phyloP scores from a whole-genome alignment of 2,113 vertebrate genomes.

The Trogon melanurus region DNA sequence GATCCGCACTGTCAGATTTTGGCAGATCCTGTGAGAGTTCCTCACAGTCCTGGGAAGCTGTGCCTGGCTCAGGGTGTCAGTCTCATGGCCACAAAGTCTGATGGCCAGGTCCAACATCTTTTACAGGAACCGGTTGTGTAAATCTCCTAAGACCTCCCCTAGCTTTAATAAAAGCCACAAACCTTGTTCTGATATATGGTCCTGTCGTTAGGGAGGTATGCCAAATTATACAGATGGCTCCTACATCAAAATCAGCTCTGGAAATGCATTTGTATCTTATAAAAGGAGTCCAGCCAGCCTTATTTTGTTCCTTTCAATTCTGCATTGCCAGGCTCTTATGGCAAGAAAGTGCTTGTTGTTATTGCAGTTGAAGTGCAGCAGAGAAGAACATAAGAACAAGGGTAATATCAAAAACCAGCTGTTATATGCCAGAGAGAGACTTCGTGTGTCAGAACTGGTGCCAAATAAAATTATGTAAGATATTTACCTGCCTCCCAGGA shows the following conservation, averaged over 20 bases:
- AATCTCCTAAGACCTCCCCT: neutral
- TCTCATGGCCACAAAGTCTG: neutral
- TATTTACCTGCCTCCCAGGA: neutral
- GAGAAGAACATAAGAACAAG: neutral
- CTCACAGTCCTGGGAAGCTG: neutral
- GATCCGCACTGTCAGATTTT: neutral
- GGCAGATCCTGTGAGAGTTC: neutral
- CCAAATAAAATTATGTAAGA: neutral
- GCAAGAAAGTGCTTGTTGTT: neutral
- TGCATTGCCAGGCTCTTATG: neutral
- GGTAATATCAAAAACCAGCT: neutral
- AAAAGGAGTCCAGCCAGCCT: neutral
- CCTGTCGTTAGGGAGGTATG: neutral
- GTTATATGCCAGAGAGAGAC: neutral
- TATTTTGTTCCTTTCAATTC: neutral
- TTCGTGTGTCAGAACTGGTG: neutral
- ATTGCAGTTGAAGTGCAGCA: neutral
- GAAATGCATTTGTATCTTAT: neutral
- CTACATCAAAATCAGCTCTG: neutral
- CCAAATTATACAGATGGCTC: neutral
- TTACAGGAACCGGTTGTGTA: neutral
- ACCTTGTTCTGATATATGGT: neutral
- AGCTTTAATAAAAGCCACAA: neutral
- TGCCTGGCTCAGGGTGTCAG: neutral
- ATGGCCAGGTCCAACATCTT: neutral